phyloP scores from a whole-genome alignment of 2,888 invertebrate genomes.

The Lochmaea capreae region DNA sequence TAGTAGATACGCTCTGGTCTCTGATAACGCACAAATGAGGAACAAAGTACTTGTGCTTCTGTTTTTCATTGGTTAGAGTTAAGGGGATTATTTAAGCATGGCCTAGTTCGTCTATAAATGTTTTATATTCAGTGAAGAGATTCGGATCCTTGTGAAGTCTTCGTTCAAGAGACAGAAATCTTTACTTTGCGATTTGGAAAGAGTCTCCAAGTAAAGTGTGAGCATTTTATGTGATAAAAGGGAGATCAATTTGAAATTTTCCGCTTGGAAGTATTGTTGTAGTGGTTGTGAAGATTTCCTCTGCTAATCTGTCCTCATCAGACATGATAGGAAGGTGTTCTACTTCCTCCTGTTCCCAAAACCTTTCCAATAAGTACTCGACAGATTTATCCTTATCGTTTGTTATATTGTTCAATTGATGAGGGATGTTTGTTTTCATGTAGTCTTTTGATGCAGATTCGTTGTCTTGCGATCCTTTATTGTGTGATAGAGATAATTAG shows the following conservation, averaged over 20 bases:
- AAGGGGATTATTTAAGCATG: slow-evolving; percentile 27
- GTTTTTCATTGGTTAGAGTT: not conserved
- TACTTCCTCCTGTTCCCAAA: slow-evolving; percentile 41
- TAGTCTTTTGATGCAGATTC: not conserved
- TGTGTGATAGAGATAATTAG: no score
- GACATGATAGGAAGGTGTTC: slow-evolving; percentile 23
- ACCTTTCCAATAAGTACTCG: slow-evolving; percentile 15
- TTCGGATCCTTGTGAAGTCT: slow-evolving; percentile 14
- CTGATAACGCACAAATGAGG: slow-evolving; percentile 39
- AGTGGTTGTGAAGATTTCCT: slow-evolving; percentile 17
- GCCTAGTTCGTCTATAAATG: no score
- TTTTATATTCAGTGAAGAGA: no score
- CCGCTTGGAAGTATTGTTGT: slow-evolving; percentile 23
- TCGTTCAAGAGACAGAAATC: slow-evolving; percentile 12
- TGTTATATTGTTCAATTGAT: not conserved
- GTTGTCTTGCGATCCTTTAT: no score
- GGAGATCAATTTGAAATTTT: slow-evolving; percentile 28
- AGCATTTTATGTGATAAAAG: slow-evolving; percentile 17
- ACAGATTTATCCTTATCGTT: no score
- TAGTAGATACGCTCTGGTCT: slow-evolving; percentile 34
- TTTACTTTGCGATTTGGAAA: not conserved
- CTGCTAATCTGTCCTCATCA: slow-evolving; percentile 27
- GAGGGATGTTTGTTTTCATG: not conserved
- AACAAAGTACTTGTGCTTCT: slow-evolving; percentile 25
- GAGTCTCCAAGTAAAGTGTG: slow-evolving; percentile 14